Evolutionary conservation across 2,888 invertebrate species (phyloP).

Genomic region (Ochropleura plecta): DNA sequence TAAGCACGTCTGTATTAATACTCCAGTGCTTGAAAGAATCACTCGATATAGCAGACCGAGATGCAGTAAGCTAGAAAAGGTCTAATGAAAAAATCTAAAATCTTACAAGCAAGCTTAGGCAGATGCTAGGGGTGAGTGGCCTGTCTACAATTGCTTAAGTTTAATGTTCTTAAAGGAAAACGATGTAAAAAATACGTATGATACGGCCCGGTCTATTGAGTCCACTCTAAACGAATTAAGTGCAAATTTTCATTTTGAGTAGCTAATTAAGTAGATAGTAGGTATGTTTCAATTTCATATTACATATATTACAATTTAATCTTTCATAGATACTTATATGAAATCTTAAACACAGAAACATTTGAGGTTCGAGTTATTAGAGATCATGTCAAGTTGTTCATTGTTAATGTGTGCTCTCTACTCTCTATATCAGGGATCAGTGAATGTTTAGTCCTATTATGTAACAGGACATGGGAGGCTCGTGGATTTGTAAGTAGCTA

Average conservation of each 20-base stretch:
- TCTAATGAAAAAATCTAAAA: neutral
- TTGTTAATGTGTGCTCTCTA: conserved; percentile 32
- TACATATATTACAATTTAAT: too few relatives aligned
- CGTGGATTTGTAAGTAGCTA: conserved; percentile 76
- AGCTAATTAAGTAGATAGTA: neutral
- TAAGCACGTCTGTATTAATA: neutral
- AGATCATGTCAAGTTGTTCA: conserved; percentile 47
- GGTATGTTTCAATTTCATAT: neutral
- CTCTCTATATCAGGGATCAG: conserved; percentile 70
- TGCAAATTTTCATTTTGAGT: neutral
- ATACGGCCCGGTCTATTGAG: neutral
- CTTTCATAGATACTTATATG: too few relatives aligned
- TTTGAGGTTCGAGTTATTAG: conserved; percentile 35
- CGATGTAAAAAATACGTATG: neutral
- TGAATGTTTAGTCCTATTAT: conserved; percentile 81
- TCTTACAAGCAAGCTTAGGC: neutral
- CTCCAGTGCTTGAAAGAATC: neutral
- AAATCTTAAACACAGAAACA: conserved; percentile 25
- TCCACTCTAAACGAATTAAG: neutral
- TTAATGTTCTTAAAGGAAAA: neutral
- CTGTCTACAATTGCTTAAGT: neutral
- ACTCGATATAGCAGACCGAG: neutral
- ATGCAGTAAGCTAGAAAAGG: too few relatives aligned
- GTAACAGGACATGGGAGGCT: conserved; percentile 84
- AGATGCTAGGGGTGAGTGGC: neutral